Conservation (phyloP, 2,888 invertebrate species). For the Argynnis bischoffii region DNA sequence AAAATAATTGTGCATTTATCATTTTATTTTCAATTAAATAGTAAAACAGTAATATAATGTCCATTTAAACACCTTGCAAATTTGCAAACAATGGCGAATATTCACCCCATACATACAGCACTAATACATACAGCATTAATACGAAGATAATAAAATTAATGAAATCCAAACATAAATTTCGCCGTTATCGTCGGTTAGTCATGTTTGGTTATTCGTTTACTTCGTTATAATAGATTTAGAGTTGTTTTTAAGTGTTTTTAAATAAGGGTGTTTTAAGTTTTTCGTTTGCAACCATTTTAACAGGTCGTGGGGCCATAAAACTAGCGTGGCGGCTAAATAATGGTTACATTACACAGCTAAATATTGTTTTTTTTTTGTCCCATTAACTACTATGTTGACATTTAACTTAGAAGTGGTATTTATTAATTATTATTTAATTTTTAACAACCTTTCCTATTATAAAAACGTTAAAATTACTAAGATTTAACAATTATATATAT, state of each 20-base stretch:
- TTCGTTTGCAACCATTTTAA: background rate
- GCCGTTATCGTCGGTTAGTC: constrained; percentile 38
- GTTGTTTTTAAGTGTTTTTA: constrained; percentile 32
- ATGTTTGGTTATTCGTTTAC: constrained; percentile 45
- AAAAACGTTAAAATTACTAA: too few relatives aligned
- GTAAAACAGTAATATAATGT: constrained; percentile 14
- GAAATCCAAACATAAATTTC: constrained; percentile 34
- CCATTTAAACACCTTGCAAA: constrained; percentile 22
- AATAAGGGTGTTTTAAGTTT: constrained; percentile 19
- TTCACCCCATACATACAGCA: constrained; percentile 1
- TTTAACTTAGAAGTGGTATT: too few relatives aligned
- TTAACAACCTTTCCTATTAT: too few relatives aligned
- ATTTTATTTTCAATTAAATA: constrained; percentile 19
- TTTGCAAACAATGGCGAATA: constrained; percentile 30
- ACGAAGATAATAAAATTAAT: constrained; percentile 17
- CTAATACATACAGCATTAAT: constrained; percentile 15
- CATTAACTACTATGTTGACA: too few relatives aligned
- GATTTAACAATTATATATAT: too few relatives aligned
- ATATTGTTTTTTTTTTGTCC: too few relatives aligned
- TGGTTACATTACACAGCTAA: too few relatives aligned
- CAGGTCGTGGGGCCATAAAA: constrained; percentile 6
- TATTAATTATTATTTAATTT: too few relatives aligned
- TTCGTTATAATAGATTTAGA: constrained; percentile 46
- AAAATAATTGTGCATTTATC: background rate
- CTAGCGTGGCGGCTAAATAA: too few relatives aligned